phyloP scores from a whole-genome alignment of 1,140 invertebrate genomes.

The Ceratina calcarata region DNA sequence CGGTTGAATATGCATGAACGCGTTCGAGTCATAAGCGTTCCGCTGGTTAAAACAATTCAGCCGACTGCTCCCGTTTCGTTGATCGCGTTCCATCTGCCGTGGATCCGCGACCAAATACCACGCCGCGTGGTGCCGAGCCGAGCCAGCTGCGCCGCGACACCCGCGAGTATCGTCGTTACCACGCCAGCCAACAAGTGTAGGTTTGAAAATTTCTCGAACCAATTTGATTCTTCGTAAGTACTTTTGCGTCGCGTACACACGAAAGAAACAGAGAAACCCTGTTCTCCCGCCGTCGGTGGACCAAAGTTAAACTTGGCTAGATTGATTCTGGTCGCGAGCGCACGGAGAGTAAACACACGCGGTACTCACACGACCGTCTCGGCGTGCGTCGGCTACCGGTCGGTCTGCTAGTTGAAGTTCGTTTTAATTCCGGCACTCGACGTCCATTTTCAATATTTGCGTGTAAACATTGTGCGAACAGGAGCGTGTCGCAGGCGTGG shows the following conservation, averaged over 20 bases:
- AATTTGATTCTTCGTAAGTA: too few species aligned
- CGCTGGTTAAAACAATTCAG: slow-evolving; percentile 62
- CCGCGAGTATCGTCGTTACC: too few species aligned
- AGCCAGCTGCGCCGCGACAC: too few species aligned
- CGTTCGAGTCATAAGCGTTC: slow-evolving; percentile 47
- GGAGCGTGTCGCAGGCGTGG: background rate
- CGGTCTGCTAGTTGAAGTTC: slow-evolving; percentile 2
- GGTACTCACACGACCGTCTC: background rate
- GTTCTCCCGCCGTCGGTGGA: too few species aligned
- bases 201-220: too few species aligned
- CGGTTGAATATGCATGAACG: slow-evolving; percentile 61
- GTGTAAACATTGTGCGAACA: slow-evolving; percentile 27
- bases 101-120: slow-evolving; percentile 31
- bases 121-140: too few species aligned
- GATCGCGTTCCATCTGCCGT: slow-evolving; percentile 33
- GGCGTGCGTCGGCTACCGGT: too few species aligned
- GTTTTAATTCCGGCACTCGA: slow-evolving; percentile 35
- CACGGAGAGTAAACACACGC: background rate
- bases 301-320: too few species aligned
- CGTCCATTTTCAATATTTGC: slow-evolving; percentile 45
- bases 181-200: too few species aligned
- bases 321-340: too few species aligned
- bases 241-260: too few species aligned
- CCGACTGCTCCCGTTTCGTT: slow-evolving; percentile 41
- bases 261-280: too few species aligned